Evolutionary conservation across 1,140 invertebrate genomes (phyloP).

Genomic region (Neuroterus valhalla): DNA sequence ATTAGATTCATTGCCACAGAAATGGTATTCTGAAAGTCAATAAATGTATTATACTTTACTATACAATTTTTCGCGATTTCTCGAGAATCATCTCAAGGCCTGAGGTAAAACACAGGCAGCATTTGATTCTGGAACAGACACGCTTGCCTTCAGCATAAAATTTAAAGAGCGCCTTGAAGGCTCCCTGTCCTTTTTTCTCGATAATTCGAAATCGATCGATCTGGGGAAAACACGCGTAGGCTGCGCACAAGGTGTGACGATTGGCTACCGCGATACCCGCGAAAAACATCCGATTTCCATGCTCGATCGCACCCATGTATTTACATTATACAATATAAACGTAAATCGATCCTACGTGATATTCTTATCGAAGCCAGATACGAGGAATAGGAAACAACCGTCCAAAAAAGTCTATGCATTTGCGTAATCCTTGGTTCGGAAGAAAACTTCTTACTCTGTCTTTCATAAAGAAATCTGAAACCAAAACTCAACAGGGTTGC

Average conservation of each 20-base stretch:
- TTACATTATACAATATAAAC: constrained; percentile 51
- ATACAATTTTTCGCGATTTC: too few species aligned
- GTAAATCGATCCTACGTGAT: background rate
- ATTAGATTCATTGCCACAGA: too few species aligned
- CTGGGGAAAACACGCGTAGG: constrained; percentile 58
- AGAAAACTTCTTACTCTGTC: too few species aligned
- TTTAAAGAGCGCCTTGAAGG: constrained; percentile 47
- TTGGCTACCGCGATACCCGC: constrained; percentile 62
- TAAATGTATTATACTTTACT: too few species aligned
- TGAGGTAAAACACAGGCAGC: background rate
- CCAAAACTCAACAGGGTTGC: too few species aligned
- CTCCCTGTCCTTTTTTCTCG: constrained; percentile 52
- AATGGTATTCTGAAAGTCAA: too few species aligned
- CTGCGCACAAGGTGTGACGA: constrained; percentile 62
- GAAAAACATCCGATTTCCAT: constrained; percentile 60
- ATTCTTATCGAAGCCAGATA: background rate
- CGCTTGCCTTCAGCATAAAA: constrained; percentile 7
- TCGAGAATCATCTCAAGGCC: constrained; percentile 31
- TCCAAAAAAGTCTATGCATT: background rate
- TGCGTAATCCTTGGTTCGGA: too few species aligned
- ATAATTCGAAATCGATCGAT: constrained; percentile 62
- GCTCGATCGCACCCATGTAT: constrained; percentile 62
- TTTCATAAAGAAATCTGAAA: too few species aligned
- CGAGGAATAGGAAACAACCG: background rate
- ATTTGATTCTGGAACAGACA: background rate